Evolutionary conservation across 2,888 invertebrate genomes (phyloP).

Genomic region (Endotricha flammealis): DNA sequence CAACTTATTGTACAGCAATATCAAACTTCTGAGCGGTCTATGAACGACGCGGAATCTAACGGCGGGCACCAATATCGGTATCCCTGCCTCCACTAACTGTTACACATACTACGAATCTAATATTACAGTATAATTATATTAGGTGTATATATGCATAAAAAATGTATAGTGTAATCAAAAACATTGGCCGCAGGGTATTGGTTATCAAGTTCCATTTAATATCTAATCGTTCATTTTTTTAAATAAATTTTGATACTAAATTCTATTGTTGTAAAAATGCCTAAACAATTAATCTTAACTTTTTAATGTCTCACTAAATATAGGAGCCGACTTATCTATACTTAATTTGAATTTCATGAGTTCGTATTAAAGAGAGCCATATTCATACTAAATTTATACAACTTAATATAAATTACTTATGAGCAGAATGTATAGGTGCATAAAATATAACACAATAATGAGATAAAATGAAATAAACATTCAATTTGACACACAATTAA

Average conservation of each 20-base stretch:
- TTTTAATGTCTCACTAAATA: slow-evolving; percentile 27
- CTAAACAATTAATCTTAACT: slow-evolving; percentile 12
- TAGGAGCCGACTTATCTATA: slow-evolving; percentile 27
- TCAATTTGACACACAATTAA: slow-evolving; percentile 38
- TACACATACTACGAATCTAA: slow-evolving; percentile 68
- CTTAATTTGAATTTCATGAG: slow-evolving; percentile 36
- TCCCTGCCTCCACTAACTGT: slow-evolving; percentile 49
- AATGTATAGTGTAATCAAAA: slow-evolving; percentile 69
- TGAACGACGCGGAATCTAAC: slow-evolving; percentile 56
- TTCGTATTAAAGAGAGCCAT: slow-evolving; percentile 61
- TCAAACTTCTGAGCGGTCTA: slow-evolving; percentile 60
- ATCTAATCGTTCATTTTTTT: slow-evolving; percentile 7
- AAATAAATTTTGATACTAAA: slow-evolving; percentile 9
- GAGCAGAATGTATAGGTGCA: slow-evolving; percentile 38
- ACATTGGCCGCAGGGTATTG: slow-evolving; percentile 65
- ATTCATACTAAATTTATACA: slow-evolving; percentile 63
- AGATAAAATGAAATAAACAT: slow-evolving; percentile 53
- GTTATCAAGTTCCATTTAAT: slow-evolving; percentile 37
- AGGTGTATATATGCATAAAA: slow-evolving; percentile 66
- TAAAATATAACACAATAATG: slow-evolving; percentile 53
- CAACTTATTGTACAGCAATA: slow-evolving; percentile 63
- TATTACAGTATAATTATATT: slow-evolving; percentile 52
- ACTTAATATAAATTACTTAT: slow-evolving; percentile 56
- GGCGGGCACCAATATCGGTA: slow-evolving; percentile 39
- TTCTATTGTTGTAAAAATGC: slow-evolving; percentile 2